Base-by-base conservation (phyloP, 2,113 vertebrate species). In the Petaurus breviceps region DNA sequence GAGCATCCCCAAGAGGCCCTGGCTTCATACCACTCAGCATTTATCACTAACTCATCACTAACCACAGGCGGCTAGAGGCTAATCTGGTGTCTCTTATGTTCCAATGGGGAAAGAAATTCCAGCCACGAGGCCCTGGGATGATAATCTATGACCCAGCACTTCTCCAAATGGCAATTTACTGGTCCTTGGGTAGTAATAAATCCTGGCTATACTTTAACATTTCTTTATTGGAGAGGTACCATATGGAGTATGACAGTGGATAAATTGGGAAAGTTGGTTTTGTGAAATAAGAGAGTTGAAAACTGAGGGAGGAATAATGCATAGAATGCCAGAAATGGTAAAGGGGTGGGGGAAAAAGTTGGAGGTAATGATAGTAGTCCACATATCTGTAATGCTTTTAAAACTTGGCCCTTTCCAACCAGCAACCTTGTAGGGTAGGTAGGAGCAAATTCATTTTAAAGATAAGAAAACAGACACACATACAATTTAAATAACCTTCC, bases 71-170 rank as follows among this genome's bases (percentile, higher is more conserved):
- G 94, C 94, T 95, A 96, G 95, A 96, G 0, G 57, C 90, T 97
- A 54, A 1, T 51, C 97, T 97, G 50, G 93, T 49, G 84, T 84
- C 95, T 95, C 43, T 0, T 92, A 14, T 26, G 50, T 93, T 89
- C 92, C 84, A 90, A 95, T 43, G 57, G 90, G 96, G 95, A 96
- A 95, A 94, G 93, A 97, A 98, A 96, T 97, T 98, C 94, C 94
- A 97, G 97, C 97, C 97, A 95, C 95, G 90, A 97, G 93, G 95
- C 96, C 92, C 97, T 84, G 97, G 95, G 92, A 97, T 94, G 97
- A 95, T 98, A 97, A 98, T 98, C 97, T 98, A 98, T 98, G 95
- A 92, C 96, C 95, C 92, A 95, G 94, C 95, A 95, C 94, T 98
- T 98, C 97, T 95, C 95, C 91, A 97, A 98, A 97, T 97, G 97